Base-by-base conservation (phyloP, 2,888 invertebrate species). In the Lasioglossum lativentre region DNA sequence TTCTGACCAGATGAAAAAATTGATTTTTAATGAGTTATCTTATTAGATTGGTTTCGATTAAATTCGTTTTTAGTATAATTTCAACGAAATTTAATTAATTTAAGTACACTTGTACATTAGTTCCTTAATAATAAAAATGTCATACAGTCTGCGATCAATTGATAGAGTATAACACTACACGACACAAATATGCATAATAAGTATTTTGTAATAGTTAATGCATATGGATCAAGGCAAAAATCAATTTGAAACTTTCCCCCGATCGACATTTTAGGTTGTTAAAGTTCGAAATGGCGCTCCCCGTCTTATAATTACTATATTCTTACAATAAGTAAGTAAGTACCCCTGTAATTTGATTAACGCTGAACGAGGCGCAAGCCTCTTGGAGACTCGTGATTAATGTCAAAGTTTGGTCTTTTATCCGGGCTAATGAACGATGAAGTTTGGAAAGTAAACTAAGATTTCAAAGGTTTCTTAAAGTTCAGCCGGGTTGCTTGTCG, bases 291-390 rank as follows among this genome's bases (percentile, higher is more conserved):
- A 19, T 47, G 19, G 19, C 19, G 45, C 45, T 66, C 40, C 3
- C 19, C 59, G 23, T 23, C 52, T 83, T 76, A 34, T n/a, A 66
- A 38, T 38, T 40, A 45, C 42, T 27, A 68, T 68, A 34, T 71
- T 78, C 34, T 68, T 23, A 68, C 34, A 68, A 68, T 68, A 68
- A 68, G 68, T 23, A 75, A 78, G 72, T 80, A 75, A 78, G 72
- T 80, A 56, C 80, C 63, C 47, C n/a, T 30, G 52, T 56, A 83
- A 82, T 80, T 83, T 82, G 76, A 79, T 88, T 79, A 77, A 79
- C 71, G 63, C 77, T 71, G 47, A 80, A 47, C 23, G 75, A 71
- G 63, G 42, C n/a, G 42, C 47, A 16, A 40, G 30, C 70, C 27
- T 40, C 47, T 45, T 19, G 16, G 47, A 77, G 34, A 59, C 27